A percentile compares a stretch with the other conserved stretches of the same genome.
phyloP scores from a whole-genome alignment of 30 jellyfish, hydroid and myxozoan species.

The Hydra vulgaris region DNA sequence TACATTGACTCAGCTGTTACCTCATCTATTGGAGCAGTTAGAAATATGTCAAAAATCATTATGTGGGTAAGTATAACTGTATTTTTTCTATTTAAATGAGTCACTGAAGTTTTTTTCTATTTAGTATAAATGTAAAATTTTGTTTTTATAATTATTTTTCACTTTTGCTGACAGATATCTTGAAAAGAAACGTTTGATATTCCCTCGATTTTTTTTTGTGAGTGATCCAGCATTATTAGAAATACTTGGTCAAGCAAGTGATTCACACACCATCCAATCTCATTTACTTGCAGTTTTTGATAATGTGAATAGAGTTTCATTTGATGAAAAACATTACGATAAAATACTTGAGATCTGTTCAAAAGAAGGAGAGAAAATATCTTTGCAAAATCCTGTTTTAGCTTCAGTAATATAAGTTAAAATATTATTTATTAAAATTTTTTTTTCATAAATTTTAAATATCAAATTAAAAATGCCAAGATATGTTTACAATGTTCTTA shows the following conservation, averaged over 20 bases:
- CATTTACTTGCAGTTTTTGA: constrained; percentile 79
- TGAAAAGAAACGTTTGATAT: constrained; percentile 78
- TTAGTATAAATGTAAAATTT: no score
- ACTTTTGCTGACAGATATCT: constrained; percentile 29
- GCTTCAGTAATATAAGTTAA: constrained; percentile 40
- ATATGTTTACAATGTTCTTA: not conserved
- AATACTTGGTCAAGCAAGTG: constrained; percentile 87
- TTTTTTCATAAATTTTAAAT: not conserved
- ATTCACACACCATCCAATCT: constrained; percentile 80
- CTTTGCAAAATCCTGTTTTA: constrained; percentile 45
- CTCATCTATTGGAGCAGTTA: constrained; percentile 70
- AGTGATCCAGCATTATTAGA: constrained; percentile 89
- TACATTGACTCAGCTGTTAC: constrained; percentile 58
- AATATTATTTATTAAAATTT: not conserved
- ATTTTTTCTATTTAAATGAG: no score
- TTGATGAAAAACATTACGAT: constrained; percentile 64
- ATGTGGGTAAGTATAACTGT: constrained; percentile 38
- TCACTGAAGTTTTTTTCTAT: no score
- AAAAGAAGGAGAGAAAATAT: constrained; percentile 57
- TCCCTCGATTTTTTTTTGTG: constrained; percentile 79
- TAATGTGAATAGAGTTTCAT: constrained; percentile 62
- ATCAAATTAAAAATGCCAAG: not conserved
- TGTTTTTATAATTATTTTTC: not conserved
- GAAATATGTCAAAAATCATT: constrained; percentile 79
- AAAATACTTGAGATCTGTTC: constrained; percentile 45